A percentile compares a stretch with the other conserved stretches of the same genome.
Evolutionary conservation across 1,140 invertebrate genomes (phyloP).

Genomic region (Ylistrum balloti): DNA sequence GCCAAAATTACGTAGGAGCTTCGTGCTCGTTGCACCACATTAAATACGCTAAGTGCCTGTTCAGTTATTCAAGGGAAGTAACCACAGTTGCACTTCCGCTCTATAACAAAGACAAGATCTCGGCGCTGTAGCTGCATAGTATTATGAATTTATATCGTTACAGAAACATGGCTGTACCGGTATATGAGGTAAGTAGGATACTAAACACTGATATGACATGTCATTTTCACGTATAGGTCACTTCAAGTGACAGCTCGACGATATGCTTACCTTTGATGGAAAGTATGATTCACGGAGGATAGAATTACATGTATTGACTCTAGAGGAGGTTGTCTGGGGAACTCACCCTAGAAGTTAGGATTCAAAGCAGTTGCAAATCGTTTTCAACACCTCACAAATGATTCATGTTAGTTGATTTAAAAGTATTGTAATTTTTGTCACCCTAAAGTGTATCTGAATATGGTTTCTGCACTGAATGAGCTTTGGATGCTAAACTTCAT

Average conservation of each 20-base stretch:
- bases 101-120: slow-evolving; percentile 1
- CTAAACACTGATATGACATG: neutral
- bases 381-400: neutral
- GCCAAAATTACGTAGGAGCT: too few relatives aligned
- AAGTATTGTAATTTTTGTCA: neutral
- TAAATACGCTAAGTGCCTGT: neutral
- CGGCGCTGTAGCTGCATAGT: neutral
- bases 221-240: neutral
- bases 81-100: neutral
- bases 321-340: neutral
- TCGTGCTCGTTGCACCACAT: too few relatives aligned
- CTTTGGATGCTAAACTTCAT: neutral
- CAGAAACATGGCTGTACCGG: neutral
- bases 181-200: neutral
- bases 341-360: neutral
- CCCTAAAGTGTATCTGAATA: neutral
- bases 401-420: neutral
- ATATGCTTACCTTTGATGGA: neutral
- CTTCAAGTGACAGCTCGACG: neutral
- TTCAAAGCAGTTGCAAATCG: neutral
- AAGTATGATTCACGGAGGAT: neutral
- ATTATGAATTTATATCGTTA: neutral
- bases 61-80: neutral
- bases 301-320: neutral
- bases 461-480: neutral